These are phyloP conservation scores for Drosophila funebris DNA, from an alignment of 1,140 invertebrate genomes.

Conservation along the genomic window DNA sequence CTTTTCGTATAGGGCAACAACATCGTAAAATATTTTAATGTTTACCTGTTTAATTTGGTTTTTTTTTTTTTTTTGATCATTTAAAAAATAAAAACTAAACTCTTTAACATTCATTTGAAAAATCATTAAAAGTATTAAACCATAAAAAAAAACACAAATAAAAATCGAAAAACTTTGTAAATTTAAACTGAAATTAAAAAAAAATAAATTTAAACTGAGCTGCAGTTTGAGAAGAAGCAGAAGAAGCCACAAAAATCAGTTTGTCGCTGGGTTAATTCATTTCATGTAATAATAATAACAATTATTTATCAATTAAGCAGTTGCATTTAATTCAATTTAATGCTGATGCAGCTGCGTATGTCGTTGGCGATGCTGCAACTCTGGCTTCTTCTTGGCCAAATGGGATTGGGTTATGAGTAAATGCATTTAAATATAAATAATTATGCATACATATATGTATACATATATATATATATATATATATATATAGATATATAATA, in stretches of 20 bases:
- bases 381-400: not conserved
- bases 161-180: no score
- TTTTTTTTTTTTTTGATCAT: no score
- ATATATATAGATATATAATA: not conserved
- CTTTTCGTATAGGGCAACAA: no score
- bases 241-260: conserved; percentile 11
- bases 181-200: no score
- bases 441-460: not conserved
- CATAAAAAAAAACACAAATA: no score
- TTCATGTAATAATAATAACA: conserved; percentile 66
- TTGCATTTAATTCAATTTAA: conserved; percentile 67
- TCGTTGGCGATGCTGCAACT: not conserved
- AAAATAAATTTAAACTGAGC: no score
- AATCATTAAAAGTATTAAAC: no score
- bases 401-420: not conserved
- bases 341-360: not conserved
- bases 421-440: not conserved
- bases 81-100: no score
- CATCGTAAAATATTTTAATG: no score
- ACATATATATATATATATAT: not conserved
- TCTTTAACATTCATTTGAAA: no score
- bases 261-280: conserved; percentile 33
- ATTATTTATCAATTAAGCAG: conserved; percentile 77
- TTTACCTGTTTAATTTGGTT: no score
- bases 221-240: not conserved